These are phyloP conservation scores for Acronicta leporina DNA, from an alignment of 2,888 invertebrate species.

Conservation along the genomic window DNA sequence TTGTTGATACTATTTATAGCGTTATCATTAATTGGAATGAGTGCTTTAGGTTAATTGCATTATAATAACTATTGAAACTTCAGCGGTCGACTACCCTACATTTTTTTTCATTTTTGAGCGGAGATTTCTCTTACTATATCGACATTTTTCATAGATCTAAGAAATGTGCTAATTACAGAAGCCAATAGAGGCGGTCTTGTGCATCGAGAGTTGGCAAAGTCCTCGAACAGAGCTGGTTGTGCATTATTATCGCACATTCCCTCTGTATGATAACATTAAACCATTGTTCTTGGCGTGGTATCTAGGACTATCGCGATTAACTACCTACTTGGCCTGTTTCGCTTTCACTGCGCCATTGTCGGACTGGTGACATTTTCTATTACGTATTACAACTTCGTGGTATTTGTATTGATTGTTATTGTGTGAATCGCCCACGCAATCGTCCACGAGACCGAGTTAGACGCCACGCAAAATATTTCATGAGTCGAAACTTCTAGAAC, in stretches of 20 bases:
- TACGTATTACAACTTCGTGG: conserved; percentile 32
- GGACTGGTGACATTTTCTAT: conserved; percentile 43
- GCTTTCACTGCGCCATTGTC: conserved; percentile 45
- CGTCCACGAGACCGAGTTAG: conserved; percentile 32
- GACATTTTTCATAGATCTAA: neutral
- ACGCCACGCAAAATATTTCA: neutral
- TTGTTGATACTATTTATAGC: too few species aligned
- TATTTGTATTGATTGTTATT: conserved; percentile 44
- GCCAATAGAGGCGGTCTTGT: conserved; percentile 1
- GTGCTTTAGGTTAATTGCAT: conserved; percentile 15
- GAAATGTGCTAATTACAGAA: neutral
- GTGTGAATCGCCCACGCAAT: conserved; percentile 37
- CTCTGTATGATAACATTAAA: conserved; percentile 33
- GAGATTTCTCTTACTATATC: too few species aligned
- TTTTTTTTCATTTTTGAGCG: too few species aligned
- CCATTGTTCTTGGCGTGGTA: conserved; percentile 51
- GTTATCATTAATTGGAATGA: conserved; percentile 14
- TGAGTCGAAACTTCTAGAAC: neutral
- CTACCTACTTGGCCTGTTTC: conserved; percentile 47
- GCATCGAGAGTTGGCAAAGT: conserved; percentile 1
- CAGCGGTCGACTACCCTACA: too few species aligned
- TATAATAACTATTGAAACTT: neutral
- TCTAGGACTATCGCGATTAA: conserved; percentile 40
- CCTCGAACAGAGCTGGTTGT: conserved; percentile 1
- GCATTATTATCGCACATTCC: conserved; percentile 22